These are phyloP conservation scores for Rhimphoctona megacephalus DNA, from an alignment of 2,888 invertebrate genomes.

Conservation along the genomic window DNA sequence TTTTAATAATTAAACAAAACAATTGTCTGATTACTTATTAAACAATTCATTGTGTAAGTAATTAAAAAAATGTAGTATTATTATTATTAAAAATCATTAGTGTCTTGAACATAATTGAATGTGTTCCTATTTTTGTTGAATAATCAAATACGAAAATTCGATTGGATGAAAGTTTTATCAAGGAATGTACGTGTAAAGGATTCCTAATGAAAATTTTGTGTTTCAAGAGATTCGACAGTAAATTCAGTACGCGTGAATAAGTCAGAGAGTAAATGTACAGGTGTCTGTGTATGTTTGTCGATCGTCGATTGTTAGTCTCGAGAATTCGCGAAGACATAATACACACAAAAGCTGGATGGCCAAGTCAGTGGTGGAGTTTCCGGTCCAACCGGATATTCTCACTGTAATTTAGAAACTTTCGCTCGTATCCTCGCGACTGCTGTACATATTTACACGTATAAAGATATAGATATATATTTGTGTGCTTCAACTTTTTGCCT, in stretches of 20 bases:
- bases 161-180: constrained; percentile 15
- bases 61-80: too few relatives aligned
- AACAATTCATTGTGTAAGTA: too few relatives aligned
- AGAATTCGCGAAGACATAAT: not conserved
- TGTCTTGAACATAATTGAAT: not conserved
- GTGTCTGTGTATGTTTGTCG: not conserved
- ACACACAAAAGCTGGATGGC: not conserved
- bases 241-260: constrained; percentile 8
- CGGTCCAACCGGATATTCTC: constrained; percentile 78
- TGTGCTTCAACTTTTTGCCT: constrained; percentile 74
- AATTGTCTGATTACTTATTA: too few relatives aligned
- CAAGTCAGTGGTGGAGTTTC: constrained; percentile 41
- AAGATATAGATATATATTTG: constrained; percentile 72
- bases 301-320: not conserved
- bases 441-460: constrained; percentile 15
- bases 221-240: constrained; percentile 2
- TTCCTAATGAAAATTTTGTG: constrained; percentile 7
- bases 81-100: too few relatives aligned
- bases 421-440: constrained; percentile 16
- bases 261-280: not conserved
- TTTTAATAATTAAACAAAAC: too few relatives aligned
- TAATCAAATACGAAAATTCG: not conserved
- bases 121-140: not conserved
- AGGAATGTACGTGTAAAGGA: not conserved
- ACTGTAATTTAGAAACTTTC: constrained; percentile 70